Evolutionary conservation across 1,140 invertebrate genomes (phyloP), one percentile per base, ranked within the genome.

Genomic region (Hyphantria cunea): DNA sequence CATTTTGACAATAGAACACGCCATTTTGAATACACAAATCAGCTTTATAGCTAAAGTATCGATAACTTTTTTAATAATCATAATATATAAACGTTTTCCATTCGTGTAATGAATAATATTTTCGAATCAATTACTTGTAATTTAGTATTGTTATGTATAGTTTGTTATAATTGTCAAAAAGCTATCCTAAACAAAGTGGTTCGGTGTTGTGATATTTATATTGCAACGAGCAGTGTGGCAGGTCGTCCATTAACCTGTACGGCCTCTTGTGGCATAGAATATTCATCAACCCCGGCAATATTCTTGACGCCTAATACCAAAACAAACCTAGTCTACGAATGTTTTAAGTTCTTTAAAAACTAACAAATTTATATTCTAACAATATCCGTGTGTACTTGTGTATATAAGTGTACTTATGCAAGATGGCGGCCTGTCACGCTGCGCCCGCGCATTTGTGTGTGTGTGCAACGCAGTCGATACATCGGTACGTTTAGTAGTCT

Each of bases 361-460:
- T 25, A 25, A 25, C 5, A 17, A 58, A 56, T 12, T 51, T 39
- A 60, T 51, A 5, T 25, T 1, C 17, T 25, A 25, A 25, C 17
- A 1, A 25, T 25, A 3, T 25, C 17, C 17, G 2, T 25, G 17
- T 25, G 17, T 25, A 25, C 17, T 25, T 25, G 17, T 25, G 17
- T 25, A 25, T 25, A 5, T 25, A 25, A 25, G 17, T 25, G 17
- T 25, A 25, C 17, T 25, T 5, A 25, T 39, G 9, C 34, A 68
- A 58, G 17, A 69, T 66, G 66, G 66, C 65, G 63, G 63, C 61
- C 66, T 66, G 70, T 73, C 70, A 73, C 55, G 17, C 11, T 61
- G 44, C 53, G 33, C 47, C 14, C 34, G 59, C 56, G 52, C 64
- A 54, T n/a, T 48, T 56, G 56, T 66, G 54, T 64, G 64, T 66